phyloP scores from a whole-genome alignment of 2,113 vertebrate genomes.

The Strix uralensis region DNA sequence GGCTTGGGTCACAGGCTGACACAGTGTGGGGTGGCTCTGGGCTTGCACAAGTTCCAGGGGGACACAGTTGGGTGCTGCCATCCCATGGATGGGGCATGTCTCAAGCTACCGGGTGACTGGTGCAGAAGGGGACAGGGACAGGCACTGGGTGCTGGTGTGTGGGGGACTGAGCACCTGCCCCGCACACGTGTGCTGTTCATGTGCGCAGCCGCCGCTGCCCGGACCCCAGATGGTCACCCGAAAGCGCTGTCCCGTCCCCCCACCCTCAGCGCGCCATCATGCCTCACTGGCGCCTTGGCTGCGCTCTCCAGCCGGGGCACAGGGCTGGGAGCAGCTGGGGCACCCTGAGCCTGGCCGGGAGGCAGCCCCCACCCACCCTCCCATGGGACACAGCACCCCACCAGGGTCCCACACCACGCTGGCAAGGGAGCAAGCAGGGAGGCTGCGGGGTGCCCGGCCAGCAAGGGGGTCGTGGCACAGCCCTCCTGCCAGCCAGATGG shows the following conservation, averaged over 20 bases:
- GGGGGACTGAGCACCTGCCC: not conserved
- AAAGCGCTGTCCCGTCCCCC: not conserved
- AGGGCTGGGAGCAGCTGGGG: conserved; percentile 72
- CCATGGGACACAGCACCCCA: not conserved
- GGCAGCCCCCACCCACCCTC: not conserved
- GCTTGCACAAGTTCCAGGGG: fast-evolving
- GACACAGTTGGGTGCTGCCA: not conserved
- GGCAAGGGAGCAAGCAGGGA: not conserved
- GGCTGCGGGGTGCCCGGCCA: not conserved
- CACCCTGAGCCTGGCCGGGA: conserved; percentile 32
- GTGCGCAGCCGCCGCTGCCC: conserved; percentile 8
- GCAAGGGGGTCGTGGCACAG: not conserved
- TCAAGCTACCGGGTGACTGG: not conserved
- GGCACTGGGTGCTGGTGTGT: not conserved
- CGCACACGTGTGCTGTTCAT: conserved; percentile 61
- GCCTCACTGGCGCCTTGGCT: conserved; percentile 67
- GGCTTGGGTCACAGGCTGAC: not conserved
- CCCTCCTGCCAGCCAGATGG: conserved; percentile 47
- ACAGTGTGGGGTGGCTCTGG: not conserved
- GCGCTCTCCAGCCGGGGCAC: not conserved
- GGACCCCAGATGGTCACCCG: conserved; percentile 71
- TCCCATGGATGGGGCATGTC: not conserved
- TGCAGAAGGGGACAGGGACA: not conserved
- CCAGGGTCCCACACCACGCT: not conserved
- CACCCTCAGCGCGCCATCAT: conserved; percentile 46